Base-by-base conservation (phyloP, 2,113 vertebrate genomes). In the Parus major region DNA sequence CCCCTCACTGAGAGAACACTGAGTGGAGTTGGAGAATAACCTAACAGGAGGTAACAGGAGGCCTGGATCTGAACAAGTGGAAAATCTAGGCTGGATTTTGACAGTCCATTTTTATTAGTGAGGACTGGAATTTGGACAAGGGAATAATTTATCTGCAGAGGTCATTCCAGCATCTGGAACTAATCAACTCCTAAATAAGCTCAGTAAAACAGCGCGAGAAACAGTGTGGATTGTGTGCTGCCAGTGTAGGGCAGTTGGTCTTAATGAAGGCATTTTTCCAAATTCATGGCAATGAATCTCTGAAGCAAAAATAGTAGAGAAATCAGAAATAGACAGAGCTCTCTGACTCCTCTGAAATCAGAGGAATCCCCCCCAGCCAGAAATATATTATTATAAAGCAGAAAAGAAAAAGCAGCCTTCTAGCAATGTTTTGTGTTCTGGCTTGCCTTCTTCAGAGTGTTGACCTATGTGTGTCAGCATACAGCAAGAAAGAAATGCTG, bases 71-170 rank as follows among this genome's bases (percentile, higher is more conserved):
- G 65, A 39, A 56, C 28, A 61, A 49, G 31, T 59, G 31, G 80
- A 81, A 94, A 92, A 94, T 71, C 52, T 41, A 88, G 39, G 36
- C 44, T 78, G 19, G 33, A n/a, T 80, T 90, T 94, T 88, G 56
- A 73, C n/a, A 75, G 49, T 41, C 20, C 15, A 2, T 83, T 93
- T 94, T 66, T 80, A 55, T 70, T 77, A 63, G 33, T 23, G 41
- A 90, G 23, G 35, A 42, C 35, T 93, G 66, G 47, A 91, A 88
- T 94, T 82, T 49, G 25, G 68, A 39, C 68, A 80, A 64, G 53
- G 75, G 33, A 73, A 79, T 82, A 33, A 92, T 90, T 75, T 81
- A 80, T 60, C 49, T 88, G 29, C 60, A 60, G 52, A 81, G 39
- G 64, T 83, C 20, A 2, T 91, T 88, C 27, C 41, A 60, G 47